Conservation (phyloP, 2,888 invertebrate species). For the Elegia similella region DNA sequence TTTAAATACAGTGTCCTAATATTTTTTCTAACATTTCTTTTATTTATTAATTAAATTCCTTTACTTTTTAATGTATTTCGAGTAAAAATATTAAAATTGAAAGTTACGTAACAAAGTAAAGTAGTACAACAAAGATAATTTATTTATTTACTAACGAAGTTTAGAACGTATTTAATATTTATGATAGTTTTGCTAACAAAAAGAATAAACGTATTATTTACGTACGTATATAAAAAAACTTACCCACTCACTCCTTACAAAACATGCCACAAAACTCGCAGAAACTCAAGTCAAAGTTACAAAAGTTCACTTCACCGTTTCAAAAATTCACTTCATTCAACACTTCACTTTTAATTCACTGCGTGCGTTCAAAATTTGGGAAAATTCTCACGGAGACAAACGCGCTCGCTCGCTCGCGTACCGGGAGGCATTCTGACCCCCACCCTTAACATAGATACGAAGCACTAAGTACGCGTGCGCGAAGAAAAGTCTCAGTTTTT, state of each 20-base stretch:
- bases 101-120: too few relatives aligned
- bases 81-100: too few relatives aligned
- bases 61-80: too few relatives aligned
- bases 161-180: too few relatives aligned
- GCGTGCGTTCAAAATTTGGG: neutral
- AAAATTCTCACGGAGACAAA: neutral
- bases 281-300: neutral
- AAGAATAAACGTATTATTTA: too few relatives aligned
- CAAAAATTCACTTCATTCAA: constrained; percentile 3
- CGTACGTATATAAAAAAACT: neutral
- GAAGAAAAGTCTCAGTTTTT: neutral
- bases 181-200: too few relatives aligned
- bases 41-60: too few relatives aligned
- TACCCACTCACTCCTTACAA: constrained; percentile 3
- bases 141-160: too few relatives aligned
- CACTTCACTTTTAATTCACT: neutral
- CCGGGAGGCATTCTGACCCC: constrained; percentile 8
- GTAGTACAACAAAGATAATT: too few relatives aligned
- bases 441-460: neutral
- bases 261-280: neutral
- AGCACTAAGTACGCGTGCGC: constrained; percentile 8
- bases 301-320: neutral
- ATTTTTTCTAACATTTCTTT: too few relatives aligned
- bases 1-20: too few relatives aligned
- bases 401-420: neutral